Evolutionary conservation across 92 coral and sea anemone genomes (phyloP).

Genomic region (Hydrozoanthus gracilis): DNA sequence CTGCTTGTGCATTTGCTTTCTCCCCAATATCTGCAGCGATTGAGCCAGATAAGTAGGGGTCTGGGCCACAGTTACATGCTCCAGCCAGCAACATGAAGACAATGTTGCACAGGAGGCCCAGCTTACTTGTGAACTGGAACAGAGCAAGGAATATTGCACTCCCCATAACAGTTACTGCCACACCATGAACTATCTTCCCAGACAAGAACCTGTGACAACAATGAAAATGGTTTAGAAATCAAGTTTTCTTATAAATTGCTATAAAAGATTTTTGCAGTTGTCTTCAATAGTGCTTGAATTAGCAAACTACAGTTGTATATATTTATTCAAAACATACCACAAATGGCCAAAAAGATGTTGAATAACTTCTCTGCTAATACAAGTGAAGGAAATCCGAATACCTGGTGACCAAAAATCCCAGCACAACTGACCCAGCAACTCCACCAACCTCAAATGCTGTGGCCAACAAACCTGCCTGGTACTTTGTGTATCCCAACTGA

Average conservation of each 20-base stretch:
- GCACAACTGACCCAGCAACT: constrained; percentile 87
- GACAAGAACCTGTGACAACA: constrained; percentile 58
- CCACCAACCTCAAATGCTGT: constrained; percentile 99
- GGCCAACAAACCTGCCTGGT: constrained; percentile 94
- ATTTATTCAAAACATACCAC: too few relatives aligned
- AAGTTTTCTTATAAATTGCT: not conserved
- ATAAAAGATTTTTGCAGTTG: too few relatives aligned
- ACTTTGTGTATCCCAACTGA: constrained; percentile 81
- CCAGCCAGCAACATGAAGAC: constrained; percentile 95
- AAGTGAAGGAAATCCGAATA: not conserved
- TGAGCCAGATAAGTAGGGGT: constrained; percentile 93
- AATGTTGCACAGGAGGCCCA: constrained; percentile 84
- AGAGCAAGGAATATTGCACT: constrained; percentile 84
- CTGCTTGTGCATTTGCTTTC: constrained; percentile 95
- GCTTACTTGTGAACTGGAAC: constrained; percentile 87
- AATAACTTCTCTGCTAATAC: not conserved
- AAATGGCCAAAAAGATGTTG: too few relatives aligned
- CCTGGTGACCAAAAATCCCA: constrained; percentile 89
- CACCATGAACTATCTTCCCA: constrained; percentile 89
- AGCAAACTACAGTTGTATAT: too few relatives aligned
- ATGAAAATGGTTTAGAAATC: not conserved
- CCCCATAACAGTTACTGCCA: constrained; percentile 73
- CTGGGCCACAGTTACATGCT: constrained; percentile 98
- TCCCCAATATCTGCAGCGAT: constrained; percentile 95
- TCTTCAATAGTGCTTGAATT: too few relatives aligned